phyloP scores from a whole-genome alignment of 2,113 vertebrate genomes.

The Leptocoma aspasia region DNA sequence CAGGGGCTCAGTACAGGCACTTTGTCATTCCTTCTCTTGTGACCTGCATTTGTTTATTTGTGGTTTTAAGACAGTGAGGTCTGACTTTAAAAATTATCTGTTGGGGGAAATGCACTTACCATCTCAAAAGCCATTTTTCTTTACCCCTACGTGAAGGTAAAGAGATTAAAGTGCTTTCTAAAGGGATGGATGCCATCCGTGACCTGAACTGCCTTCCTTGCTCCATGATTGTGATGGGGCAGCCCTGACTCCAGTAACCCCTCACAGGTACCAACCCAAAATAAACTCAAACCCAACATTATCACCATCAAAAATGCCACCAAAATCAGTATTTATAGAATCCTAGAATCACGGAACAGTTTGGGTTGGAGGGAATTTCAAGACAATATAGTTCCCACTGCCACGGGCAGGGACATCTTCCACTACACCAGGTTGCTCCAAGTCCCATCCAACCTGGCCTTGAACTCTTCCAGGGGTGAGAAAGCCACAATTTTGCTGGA shows the following conservation, averaged over 20 bases:
- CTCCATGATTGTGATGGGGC: accelerated
- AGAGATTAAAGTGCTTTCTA: neutral
- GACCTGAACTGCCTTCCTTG: neutral
- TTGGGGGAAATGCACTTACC: neutral
- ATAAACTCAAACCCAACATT: neutral
- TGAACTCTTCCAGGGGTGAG: neutral
- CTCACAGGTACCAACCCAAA: neutral
- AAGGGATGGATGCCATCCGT: neutral
- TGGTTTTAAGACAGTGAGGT: neutral
- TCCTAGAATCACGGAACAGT: neutral
- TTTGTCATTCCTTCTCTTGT: neutral
- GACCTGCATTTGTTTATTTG: neutral
- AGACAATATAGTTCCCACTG: neutral
- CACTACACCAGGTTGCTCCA: neutral
- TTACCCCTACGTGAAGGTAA: accelerated
- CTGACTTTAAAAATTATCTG: neutral
- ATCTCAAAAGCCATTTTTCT: neutral
- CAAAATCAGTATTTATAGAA: neutral
- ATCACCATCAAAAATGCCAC: neutral
- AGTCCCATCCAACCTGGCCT: neutral
- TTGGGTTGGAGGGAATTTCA: neutral
- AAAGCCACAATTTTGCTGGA: neutral
- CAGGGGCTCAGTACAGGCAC: accelerated
- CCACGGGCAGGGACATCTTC: neutral
- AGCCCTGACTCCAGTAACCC: neutral